Percentiles rank a stretch among this genome's conserved stretches.
These are phyloP conservation scores for Alcis repandata DNA, from an alignment of 2,888 invertebrate species.

Conservation along the genomic window DNA sequence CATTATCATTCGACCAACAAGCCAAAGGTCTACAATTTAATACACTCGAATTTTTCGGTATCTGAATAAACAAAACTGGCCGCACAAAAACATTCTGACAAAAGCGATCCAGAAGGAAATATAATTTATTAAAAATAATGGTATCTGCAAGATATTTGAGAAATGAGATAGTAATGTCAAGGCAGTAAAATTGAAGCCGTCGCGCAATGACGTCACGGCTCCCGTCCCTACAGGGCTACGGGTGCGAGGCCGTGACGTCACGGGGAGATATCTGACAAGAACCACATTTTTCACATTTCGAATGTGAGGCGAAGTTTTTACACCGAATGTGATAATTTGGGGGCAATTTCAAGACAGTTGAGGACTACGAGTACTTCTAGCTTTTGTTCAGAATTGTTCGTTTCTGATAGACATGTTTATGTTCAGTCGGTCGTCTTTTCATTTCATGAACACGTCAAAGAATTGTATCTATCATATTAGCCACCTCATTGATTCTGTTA, in stretches of 20 bases:
- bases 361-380: too few species aligned
- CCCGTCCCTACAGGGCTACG: conserved; percentile 20
- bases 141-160: conserved; percentile 9
- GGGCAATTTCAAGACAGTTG: neutral
- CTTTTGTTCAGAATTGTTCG: too few species aligned
- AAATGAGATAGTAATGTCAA: conserved; percentile 28
- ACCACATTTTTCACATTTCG: conserved; percentile 28
- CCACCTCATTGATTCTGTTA: too few species aligned
- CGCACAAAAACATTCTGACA: neutral
- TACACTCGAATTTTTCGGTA: neutral
- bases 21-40: too few species aligned
- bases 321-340: conserved; percentile 3
- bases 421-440: too few species aligned
- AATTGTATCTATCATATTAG: too few species aligned
- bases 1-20: too few species aligned
- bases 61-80: neutral
- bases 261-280: conserved; percentile 25
- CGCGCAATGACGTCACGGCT: conserved; percentile 32
- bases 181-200: conserved; percentile 19
- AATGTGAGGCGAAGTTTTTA: conserved; percentile 7
- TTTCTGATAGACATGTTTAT: too few species aligned
- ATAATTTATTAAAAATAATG: conserved; percentile 19
- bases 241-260: conserved; percentile 30
- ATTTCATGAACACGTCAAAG: too few species aligned
- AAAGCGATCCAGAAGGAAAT: neutral